Base-by-base conservation (phyloP, 2,797 vertebrate genomes). In the Prionace glauca region DNA sequence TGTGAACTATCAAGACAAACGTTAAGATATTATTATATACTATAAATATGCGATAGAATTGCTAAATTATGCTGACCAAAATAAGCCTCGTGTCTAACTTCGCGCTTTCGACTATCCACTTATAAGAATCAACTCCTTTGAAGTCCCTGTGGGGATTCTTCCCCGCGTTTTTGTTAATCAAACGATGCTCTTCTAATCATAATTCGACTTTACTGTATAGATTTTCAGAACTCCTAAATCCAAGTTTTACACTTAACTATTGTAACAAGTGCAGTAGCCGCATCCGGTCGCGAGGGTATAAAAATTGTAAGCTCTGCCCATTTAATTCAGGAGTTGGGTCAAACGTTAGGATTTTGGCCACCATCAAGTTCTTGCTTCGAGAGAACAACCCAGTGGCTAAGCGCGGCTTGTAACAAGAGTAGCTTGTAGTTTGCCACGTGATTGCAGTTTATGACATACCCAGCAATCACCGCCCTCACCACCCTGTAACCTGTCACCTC, bases 401-500 rank as follows among this genome's bases (percentile, higher is more conserved):
- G 14, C 0, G 26, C 24, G 29, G 29, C 56, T 14, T n/a, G 87
- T 18, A 24, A 90, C 60, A 26, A 32, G 56, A 62, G 20, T 24
- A 67, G 90, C n/a, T 92, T 69, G 90, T 24, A 24, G 62, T 14
- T 74, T 50, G 5, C 62, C 71, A 26, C 69, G 93, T 95, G 71
- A 60, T 11, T 77, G 26, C 67, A 95, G 26, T 56, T 32, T 56
- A 41, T 72, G 41, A 77, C 93, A 77, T 60, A 14, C 71, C 20
- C 71, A 95, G 26, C 29, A 41, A 94, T 72, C 26, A 74, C 92
- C 67, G 69, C 69, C 92, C 93, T 94, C 93, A 72, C 36, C 93
- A 72, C 69, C 93, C 32, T 69, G 20, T 92, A 92, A 92, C 90
- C 93, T 60, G 69, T 74, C 93, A 95, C 93, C 93, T 95, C 93